Base-by-base conservation (phyloP, 2,113 vertebrate species). In the Odocoileus virginianus region DNA sequence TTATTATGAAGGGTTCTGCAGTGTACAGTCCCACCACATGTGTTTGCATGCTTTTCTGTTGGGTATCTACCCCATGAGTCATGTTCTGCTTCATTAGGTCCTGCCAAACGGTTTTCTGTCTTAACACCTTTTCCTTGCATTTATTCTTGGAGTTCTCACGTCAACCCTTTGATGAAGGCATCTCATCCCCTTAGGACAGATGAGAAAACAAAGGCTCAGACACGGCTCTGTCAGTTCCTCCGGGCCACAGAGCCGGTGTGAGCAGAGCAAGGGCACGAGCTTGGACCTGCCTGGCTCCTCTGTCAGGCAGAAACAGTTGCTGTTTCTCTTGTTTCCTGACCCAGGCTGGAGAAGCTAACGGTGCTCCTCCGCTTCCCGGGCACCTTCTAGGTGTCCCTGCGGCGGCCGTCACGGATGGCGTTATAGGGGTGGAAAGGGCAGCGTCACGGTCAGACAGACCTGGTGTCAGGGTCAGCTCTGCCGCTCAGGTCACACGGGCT, bases 21-120 rank as follows among this genome's bases (percentile, higher is more conserved):
- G 0, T 0, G 13, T 6, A 11, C 33, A 2, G 27, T 36, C 16
- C 27, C 1, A 0, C 27, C 43, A 21, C 19, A 45, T 2, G 17
- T 7, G 19, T 16, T 17, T 8, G 17, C 50, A 1, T 54, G 23
- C 25, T 3, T 57, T 84, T 88, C 47, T 28, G 30, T 27, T 36
- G 9, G n/a, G 23, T 9, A 1, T 40, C 19, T 27, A 15, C 54
- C 30, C n/a, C 1, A 5, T 1, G 0, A 23, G 19, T 21, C 0
- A 0, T 15, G n/a, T 58, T 83, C 43, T 60, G 50, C 64, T 71
- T 94, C 55, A 19, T 14, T 8, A 21, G 17, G n/a, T 54, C 33
- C 30, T 57, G 13, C 5, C 23, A 25, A 71, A 76, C 6, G 13
- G 17, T 55, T 57, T 61, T 87, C 57, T 40, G 0, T 21, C 30